Evolutionary conservation across 2,797 vertebrate genomes (phyloP).

Genomic region (Distichodus sexfasciatus): DNA sequence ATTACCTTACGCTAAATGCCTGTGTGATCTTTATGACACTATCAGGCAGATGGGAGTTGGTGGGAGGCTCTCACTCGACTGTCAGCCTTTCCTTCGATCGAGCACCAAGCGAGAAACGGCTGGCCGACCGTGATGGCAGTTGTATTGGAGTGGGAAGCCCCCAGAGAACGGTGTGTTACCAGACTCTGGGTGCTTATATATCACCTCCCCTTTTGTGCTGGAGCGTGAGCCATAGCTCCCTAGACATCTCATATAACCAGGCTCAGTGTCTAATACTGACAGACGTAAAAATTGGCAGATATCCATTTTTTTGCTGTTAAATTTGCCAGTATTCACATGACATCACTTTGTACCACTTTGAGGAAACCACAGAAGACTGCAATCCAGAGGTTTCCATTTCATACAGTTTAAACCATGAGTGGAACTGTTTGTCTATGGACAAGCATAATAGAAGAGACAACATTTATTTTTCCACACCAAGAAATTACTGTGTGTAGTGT

Average conservation of each 20-base stretch:
- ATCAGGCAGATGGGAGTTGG: not conserved
- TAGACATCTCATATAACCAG: not conserved
- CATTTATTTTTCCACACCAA: slow-evolving; percentile 37
- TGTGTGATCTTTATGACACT: slow-evolving; percentile 12
- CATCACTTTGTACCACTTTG: no score
- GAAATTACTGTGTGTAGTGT: slow-evolving; percentile 1
- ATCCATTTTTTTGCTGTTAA: not conserved
- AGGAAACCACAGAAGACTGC: not conserved
- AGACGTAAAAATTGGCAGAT: not conserved
- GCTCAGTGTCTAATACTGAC: not conserved
- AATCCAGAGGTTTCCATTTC: slow-evolving; percentile 18
- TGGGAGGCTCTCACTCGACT: not conserved
- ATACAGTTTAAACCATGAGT: slow-evolving; percentile 46
- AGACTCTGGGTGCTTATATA: not conserved
- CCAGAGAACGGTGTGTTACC: not conserved
- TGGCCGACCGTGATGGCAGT: not conserved
- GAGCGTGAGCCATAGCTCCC: not conserved
- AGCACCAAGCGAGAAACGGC: slow-evolving; percentile 16
- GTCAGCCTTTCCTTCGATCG: not conserved
- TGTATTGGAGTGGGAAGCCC: not conserved
- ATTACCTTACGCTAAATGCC: not conserved
- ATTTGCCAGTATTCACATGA: no score
- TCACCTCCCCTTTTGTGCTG: not conserved
- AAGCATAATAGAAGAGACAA: slow-evolving; percentile 48
- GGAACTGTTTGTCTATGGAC: slow-evolving; percentile 39